These are phyloP conservation scores for Orchesella cincta DNA, from an alignment of 1,140 invertebrate genomes.

Conservation along the genomic window DNA sequence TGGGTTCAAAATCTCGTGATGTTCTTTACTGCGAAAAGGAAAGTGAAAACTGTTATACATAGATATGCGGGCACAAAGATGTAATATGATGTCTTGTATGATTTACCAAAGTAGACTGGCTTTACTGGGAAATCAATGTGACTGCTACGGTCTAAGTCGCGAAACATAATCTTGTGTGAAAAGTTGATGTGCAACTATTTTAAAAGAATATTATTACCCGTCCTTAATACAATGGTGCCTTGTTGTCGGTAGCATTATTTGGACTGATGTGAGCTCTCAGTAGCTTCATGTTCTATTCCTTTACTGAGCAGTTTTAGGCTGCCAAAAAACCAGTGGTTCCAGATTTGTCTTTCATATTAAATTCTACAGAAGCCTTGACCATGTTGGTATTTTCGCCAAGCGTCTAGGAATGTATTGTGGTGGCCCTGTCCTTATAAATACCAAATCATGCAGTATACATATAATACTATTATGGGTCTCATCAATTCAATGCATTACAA, in stretches of 20 bases:
- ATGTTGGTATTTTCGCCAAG: background rate
- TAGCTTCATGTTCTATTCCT: too few species aligned
- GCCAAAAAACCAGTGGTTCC: slow-evolving; percentile 22
- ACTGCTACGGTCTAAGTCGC: too few species aligned
- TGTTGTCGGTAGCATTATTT: background rate
- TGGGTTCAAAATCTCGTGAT: too few species aligned
- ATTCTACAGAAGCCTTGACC: too few species aligned
- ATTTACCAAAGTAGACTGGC: too few species aligned
- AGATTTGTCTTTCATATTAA: slow-evolving; percentile 2
- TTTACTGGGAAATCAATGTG: too few species aligned
- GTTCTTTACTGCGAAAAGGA: too few species aligned
- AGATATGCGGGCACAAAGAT: too few species aligned
- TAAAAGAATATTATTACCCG: background rate
- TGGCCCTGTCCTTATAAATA: background rate
- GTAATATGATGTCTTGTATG: too few species aligned
- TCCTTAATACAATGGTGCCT: background rate
- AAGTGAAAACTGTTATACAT: too few species aligned
- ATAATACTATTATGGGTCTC: background rate
- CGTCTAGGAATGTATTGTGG: background rate
- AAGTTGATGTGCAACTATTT: slow-evolving; percentile 11
- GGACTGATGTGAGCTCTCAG: too few species aligned
- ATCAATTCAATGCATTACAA: background rate
- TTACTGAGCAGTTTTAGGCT: background rate
- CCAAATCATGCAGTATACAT: too few species aligned
- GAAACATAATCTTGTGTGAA: background rate